Evolutionary conservation across 2,797 vertebrate genomes (phyloP).

Genomic region (Myotis findleyi): DNA sequence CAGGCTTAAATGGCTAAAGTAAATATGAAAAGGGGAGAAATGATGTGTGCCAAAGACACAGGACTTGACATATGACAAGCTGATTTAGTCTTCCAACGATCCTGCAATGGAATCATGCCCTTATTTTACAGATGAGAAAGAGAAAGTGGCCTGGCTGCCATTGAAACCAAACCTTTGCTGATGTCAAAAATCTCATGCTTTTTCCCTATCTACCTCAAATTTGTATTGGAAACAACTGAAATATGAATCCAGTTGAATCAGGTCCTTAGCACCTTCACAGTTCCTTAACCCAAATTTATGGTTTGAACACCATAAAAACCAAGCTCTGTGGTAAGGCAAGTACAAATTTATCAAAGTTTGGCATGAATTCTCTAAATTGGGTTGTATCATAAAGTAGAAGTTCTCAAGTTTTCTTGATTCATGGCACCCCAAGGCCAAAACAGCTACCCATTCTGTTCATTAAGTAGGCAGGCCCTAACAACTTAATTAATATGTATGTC

Average conservation of each 20-base stretch:
- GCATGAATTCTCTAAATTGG: background rate
- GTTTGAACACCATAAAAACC: background rate
- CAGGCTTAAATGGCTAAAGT: constrained; percentile 30
- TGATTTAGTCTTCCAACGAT: background rate
- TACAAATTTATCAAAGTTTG: background rate
- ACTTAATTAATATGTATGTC: background rate
- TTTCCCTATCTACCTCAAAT: background rate
- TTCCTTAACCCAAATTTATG: background rate
- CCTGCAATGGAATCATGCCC: background rate
- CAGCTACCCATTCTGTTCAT: background rate
- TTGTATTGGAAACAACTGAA: background rate
- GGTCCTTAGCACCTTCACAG: background rate
- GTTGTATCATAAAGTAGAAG: background rate
- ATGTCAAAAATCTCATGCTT: background rate
- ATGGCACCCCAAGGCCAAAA: background rate
- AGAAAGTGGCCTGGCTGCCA: background rate
- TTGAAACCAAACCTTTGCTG: background rate
- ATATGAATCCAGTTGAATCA: background rate
- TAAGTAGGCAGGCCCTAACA: background rate
- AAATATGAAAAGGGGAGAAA: constrained; percentile 20
- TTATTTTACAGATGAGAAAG: background rate
- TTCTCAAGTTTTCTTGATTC: background rate
- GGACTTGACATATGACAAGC: background rate
- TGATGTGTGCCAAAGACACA: background rate
- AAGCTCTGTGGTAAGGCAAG: background rate